A percentile compares a stretch with the other conserved stretches of the same genome.
Evolutionary conservation across 1,140 invertebrate species (phyloP).

Genomic region (Aphaenogaster floridana): DNA sequence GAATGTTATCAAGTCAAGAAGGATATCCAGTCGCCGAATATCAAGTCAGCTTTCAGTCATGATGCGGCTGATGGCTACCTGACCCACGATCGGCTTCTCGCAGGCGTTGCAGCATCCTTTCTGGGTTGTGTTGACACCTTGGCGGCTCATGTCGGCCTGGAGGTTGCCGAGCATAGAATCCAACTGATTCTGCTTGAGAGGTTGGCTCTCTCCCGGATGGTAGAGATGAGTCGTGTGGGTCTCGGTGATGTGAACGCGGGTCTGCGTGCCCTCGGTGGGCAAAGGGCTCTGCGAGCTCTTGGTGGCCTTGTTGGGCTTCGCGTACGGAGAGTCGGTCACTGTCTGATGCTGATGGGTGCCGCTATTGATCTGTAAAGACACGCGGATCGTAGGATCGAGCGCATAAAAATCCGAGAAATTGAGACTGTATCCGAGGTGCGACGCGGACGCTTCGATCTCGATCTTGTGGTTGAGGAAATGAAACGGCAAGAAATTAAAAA

Average conservation of each 20-base stretch:
- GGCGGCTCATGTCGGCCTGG: constrained; percentile 97
- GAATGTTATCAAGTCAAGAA: not conserved
- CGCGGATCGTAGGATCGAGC: constrained; percentile 32
- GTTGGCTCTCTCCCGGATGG: constrained; percentile 83
- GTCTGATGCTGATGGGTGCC: constrained; percentile 88
- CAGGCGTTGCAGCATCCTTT: constrained; percentile 99
- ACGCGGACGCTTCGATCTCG: not conserved
- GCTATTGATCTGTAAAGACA: constrained; percentile 87
- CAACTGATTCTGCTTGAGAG: constrained; percentile 89
- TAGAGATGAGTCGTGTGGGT: constrained; percentile 86
- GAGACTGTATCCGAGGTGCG: not conserved
- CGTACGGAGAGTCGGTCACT: constrained; percentile 91
- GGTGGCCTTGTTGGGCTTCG: constrained; percentile 90
- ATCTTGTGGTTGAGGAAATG: not conserved
- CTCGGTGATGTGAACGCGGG: constrained; percentile 84
- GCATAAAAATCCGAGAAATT: constrained; percentile 5
- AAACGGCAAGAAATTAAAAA: not conserved
- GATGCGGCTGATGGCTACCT: constrained; percentile 88
- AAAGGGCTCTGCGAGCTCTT: constrained; percentile 85
- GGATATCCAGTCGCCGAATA: not conserved
- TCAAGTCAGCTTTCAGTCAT: not conserved
- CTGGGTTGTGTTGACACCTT: constrained; percentile 98
- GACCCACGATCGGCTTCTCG: constrained; percentile 99
- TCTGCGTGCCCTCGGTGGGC: constrained; percentile 78
- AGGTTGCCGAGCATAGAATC: constrained; percentile 98